Evolutionary conservation across 2,888 invertebrate species (phyloP).

Genomic region (Tryphoninae sp.): DNA sequence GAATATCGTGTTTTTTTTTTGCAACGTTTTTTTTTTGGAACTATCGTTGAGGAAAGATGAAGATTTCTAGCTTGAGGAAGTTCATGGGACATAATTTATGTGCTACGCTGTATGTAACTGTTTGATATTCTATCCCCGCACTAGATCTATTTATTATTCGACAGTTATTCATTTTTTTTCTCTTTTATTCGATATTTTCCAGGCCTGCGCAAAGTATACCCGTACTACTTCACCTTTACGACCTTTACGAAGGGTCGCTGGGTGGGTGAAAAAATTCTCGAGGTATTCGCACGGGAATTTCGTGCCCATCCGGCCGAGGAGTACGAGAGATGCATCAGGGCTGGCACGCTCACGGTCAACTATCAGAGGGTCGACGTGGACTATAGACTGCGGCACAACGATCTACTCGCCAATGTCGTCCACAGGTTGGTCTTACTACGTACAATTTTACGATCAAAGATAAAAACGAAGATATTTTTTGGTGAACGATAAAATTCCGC

Average conservation of each 20-base stretch:
- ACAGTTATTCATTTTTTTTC: neutral
- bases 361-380: slow-evolving; percentile 95
- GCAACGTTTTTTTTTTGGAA: too few species aligned
- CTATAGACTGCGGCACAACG: slow-evolving; percentile 96
- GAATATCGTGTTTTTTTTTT: too few species aligned
- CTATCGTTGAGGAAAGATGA: too few species aligned
- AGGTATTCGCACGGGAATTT: slow-evolving; percentile 96
- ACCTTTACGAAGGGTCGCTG: slow-evolving; percentile 98
- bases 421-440: slow-evolving; percentile 88
- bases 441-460: neutral
- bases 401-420: slow-evolving; percentile 94
- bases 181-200: slow-evolving; percentile 73
- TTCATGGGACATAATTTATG: too few species aligned
- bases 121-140: too few species aligned
- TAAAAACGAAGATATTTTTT: neutral
- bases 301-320: slow-evolving; percentile 96
- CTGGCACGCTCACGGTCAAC: slow-evolving; percentile 96
- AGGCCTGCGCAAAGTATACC: slow-evolving; percentile 97
- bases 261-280: slow-evolving; percentile 96
- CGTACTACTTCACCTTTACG: slow-evolving; percentile 98
- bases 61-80: too few species aligned
- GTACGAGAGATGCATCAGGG: slow-evolving; percentile 94
- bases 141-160: neutral
- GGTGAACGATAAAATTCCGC: neutral
- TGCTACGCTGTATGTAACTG: too few species aligned